Evolutionary conservation across 1,140 invertebrate genomes (phyloP), one percentile per base, ranked within the genome.

Genomic region (Mactra quadrangularis): DNA sequence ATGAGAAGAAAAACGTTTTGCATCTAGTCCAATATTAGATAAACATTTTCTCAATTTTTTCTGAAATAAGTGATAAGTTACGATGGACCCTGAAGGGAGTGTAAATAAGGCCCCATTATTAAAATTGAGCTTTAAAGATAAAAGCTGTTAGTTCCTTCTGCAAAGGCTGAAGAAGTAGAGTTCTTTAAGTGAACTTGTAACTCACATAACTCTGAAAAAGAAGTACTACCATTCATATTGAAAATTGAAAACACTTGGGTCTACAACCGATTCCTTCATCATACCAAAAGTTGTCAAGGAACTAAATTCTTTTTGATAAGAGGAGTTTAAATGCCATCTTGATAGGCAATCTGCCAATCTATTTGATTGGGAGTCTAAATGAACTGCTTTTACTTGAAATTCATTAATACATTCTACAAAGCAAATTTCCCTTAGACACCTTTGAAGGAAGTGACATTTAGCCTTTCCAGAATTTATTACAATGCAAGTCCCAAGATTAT

Each of bases 381-480:
- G 53, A 25, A 57, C 53, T 27, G 53, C 53, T 27, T n/a, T 13
- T 2, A 57, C n/a, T 27, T 57, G 53, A 3, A 57, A 57, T 29
- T 57, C 53, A 57, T 57, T 15, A 15, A 71, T 33, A 15, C 41
- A n/a, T 25, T 41, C 68, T 52, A 71, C 29, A 53, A 47, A 71
- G 27, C 25, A 31, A 22, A 71, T 11, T 52, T 71, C 68, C 13
- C 47, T 50, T 25, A 52, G 27, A 71, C 68, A 71, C 11, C 27
- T 15, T 47, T 71, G 68, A 17, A 71, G 19, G 45, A 71, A 71
- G n/a, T 33, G n/a, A 31, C 25, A 41, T 52, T 47, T 71, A 19
- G 68, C 25, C 50, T 71, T 71, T 0, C 68, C 68, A 71, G 68
- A 47, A 31, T 71, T 52, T 15, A 71, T 45, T 27, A 52, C 68